These are phyloP conservation scores for Carassius auratus DNA, from an alignment of 2,113 vertebrate genomes.

Conservation along the genomic window DNA sequence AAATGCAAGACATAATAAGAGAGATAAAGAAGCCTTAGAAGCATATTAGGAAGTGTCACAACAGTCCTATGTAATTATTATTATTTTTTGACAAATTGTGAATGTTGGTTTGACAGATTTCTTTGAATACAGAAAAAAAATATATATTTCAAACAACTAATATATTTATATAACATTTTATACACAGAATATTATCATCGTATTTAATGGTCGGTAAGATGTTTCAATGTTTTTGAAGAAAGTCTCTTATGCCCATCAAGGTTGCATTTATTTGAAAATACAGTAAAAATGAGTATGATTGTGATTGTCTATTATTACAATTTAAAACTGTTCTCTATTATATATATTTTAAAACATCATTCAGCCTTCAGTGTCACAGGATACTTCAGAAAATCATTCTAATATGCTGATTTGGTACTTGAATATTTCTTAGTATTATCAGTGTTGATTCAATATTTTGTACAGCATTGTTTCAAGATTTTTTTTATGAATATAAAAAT, in stretches of 20 bases:
- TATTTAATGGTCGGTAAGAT: neutral
- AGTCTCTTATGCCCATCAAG: neutral
- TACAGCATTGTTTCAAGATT: neutral
- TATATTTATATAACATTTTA: neutral
- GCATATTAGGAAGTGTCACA: neutral
- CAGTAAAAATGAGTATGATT: neutral
- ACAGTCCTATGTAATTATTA: neutral
- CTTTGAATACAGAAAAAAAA: neutral
- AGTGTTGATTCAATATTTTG: neutral
- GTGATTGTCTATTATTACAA: neutral
- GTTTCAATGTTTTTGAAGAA: neutral
- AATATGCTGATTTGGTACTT: neutral
- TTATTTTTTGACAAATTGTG: too few relatives aligned
- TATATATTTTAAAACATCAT: too few relatives aligned
- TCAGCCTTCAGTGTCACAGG: neutral
- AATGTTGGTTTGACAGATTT: neutral
- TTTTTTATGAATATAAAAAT: neutral
- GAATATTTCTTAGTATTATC: neutral
- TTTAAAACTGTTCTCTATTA: neutral
- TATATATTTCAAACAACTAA: neutral
- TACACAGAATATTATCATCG: neutral
- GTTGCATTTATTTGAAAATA: neutral
- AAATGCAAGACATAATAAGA: neutral
- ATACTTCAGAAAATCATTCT: neutral
- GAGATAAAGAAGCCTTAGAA: neutral